phyloP scores from a whole-genome alignment of 1,140 invertebrate species.

The Palaemon carinicauda region DNA sequence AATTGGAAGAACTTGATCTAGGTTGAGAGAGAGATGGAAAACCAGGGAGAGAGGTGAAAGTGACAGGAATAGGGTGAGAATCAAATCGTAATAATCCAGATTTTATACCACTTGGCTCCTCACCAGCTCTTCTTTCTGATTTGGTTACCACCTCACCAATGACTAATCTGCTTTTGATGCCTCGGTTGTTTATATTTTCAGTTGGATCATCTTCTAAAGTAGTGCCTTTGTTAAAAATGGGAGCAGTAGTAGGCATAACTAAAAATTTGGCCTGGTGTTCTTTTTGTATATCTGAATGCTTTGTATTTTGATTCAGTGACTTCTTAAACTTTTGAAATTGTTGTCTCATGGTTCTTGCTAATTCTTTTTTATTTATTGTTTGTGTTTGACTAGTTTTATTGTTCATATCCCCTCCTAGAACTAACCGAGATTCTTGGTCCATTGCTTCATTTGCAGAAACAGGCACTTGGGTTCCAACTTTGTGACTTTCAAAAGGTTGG shows the following conservation, averaged over 20 bases:
- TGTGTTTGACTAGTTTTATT: background rate
- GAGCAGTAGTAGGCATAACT: background rate
- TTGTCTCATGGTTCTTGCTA: slow-evolving; percentile 30
- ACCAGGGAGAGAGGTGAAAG: slow-evolving; percentile 31
- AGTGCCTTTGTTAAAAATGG: background rate
- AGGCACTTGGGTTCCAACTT: background rate
- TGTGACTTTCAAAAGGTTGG: background rate
- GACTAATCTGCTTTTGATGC: background rate
- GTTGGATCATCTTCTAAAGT: no score
- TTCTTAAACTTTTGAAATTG: slow-evolving; percentile 40
- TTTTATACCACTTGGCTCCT: slow-evolving; percentile 40
- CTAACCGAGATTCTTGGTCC: no score
- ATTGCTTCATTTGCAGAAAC: no score
- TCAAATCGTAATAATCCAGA: slow-evolving; percentile 20
- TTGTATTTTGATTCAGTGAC: background rate
- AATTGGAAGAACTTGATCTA: background rate
- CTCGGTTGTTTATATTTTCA: background rate
- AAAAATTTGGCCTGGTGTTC: background rate
- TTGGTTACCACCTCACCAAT: slow-evolving; percentile 24
- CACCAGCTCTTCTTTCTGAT: slow-evolving; percentile 28
- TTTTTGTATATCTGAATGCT: background rate
- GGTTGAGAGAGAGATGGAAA: background rate
- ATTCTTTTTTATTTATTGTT: background rate
- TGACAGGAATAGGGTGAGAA: slow-evolving; percentile 40
- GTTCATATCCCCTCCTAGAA: no score